phyloP scores from a whole-genome alignment of 2,113 vertebrate species.

The Sinocyclocheilus maitianheensis region DNA sequence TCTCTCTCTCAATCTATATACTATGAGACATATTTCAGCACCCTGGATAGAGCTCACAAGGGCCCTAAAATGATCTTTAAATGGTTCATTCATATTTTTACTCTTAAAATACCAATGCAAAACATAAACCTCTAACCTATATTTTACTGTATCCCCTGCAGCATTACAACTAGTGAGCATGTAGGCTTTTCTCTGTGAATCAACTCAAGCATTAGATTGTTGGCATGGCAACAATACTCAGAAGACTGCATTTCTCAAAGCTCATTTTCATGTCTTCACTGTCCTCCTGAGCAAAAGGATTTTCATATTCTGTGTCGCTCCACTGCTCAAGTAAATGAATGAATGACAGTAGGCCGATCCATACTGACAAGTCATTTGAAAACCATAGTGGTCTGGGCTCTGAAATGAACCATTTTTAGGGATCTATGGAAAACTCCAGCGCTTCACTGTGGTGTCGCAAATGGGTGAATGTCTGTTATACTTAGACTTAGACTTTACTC shows the following conservation, averaged over 20 bases:
- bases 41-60: conserved; percentile 57
- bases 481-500: background rate
- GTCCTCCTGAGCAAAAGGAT: background rate
- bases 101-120: background rate
- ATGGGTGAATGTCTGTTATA: background rate
- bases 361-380: background rate
- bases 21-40: conserved; percentile 50
- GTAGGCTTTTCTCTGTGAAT: background rate
- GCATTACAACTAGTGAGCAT: background rate
- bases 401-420: background rate
- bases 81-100: background rate
- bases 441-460: background rate
- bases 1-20: background rate
- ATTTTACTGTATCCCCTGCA: background rate
- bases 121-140: background rate
- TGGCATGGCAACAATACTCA: conserved; percentile 36
- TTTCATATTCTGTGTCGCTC: background rate
- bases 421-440: background rate
- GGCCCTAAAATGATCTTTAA: background rate
- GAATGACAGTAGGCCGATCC: background rate
- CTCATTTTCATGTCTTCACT: conserved; percentile 38
- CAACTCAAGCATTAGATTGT: conserved; percentile 9
- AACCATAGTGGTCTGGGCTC: background rate
- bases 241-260: conserved; percentile 2
- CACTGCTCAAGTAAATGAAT: background rate